Evolutionary conservation across 2,113 vertebrate species (phyloP), one percentile per base, ranked within the genome.

Genomic region (Takifugu flavidus): DNA sequence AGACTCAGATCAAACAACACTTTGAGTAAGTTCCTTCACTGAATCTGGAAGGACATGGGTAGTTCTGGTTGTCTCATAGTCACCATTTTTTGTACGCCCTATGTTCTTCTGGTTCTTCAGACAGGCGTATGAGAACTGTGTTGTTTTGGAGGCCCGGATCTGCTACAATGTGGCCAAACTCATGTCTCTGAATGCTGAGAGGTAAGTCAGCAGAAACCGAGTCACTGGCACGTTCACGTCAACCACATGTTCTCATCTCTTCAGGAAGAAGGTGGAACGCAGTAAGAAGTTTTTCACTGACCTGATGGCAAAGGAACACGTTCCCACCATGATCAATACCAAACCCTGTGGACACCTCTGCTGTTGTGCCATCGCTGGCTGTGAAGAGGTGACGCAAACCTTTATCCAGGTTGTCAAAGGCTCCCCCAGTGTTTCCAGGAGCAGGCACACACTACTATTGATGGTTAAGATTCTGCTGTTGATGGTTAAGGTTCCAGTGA

Each of bases 301-400:
- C 83, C 86, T 98, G 59, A 93, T 93, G 85, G 89, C 89, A 28
- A 96, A 96, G 80, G 95, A 96, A 65, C 95, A 94, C 13, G 86
- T 92, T 8, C 91, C 93, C 7, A 92, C 93, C 47, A 96, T 97
- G 95, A 96, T 99, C 88, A 96, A 98, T 86, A 95, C 96, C 54
- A 97, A 98, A 60, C 96, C 95, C n/a, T 99, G 96, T 0, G 96
- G 96, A 26, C 96, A 99, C 72, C 91, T 99, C 5, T 99, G 96
- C 91, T 99, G 96, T 86, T 99, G 96, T 7, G 88, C 90, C 78
- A 95, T 98, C 55, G 84, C 91, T 25, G 95, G 96, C 74, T 99
- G 96, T 0, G 96, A 99, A 70, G 91, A 98, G 96, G 96, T 99
- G 31, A 34, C 1, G 31, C 31, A 4, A 1, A 7, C 31, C 31